phyloP scores from a whole-genome alignment of 2,797 vertebrate species.

The Acanthornis magna region DNA sequence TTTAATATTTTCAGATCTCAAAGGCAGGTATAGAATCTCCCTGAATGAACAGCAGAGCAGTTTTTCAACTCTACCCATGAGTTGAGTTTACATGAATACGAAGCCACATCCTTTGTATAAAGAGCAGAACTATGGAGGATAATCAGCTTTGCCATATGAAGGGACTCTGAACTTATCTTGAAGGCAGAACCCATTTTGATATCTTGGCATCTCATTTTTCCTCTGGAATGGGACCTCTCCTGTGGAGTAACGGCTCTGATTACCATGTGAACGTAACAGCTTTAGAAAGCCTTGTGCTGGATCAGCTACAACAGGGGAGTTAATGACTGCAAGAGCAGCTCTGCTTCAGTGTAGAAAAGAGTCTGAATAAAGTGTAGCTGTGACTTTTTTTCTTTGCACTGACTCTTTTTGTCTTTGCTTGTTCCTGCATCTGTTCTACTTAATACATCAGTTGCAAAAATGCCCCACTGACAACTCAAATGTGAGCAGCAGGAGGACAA shows the following conservation, averaged over 20 bases:
- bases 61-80: neutral
- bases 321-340: neutral
- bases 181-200: neutral
- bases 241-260: neutral
- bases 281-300: neutral
- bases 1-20: neutral
- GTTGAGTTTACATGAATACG: neutral
- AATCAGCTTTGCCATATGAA: neutral
- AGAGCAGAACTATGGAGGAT: neutral
- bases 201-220: neutral
- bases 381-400: neutral
- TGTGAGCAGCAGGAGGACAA: conserved; percentile 74
- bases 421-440: neutral
- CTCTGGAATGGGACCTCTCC: neutral
- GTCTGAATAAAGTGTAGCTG: neutral
- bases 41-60: neutral
- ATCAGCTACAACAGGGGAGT: neutral
- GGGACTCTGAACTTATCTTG: neutral
- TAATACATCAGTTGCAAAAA: neutral
- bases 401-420: neutral
- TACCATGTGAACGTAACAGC: neutral
- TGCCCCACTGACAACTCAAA: conserved; percentile 49
- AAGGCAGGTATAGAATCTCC: neutral
- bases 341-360: neutral
- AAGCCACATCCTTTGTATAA: neutral